Base-by-base conservation (phyloP, 2,797 vertebrate genomes). In the Orientallactaga sibirica region DNA sequence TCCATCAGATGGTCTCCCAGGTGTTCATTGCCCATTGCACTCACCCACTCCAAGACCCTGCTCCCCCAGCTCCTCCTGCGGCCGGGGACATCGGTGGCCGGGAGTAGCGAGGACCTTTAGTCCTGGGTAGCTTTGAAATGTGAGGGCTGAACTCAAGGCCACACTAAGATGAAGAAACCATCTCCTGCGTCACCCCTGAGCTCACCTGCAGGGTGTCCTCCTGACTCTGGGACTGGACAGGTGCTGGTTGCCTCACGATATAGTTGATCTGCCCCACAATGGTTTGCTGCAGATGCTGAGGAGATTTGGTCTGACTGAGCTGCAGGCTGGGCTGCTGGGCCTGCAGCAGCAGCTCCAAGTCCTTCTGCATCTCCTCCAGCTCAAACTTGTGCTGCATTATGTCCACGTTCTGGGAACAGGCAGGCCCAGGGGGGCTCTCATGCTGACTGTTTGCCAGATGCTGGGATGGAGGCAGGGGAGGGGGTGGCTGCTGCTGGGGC, bases 321-420 rank as follows among this genome's bases (percentile, higher is more conserved):
- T 99, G 99, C 79, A 97, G 96, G 84, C 98, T 98, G n/a, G 98
- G 96, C 67, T 98, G 98, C 64, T 98, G 98, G 64, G 98, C 98
- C 96, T 98, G 98, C 33, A 98, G 97, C 41, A 99, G 98, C 18
- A 98, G 98, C 70, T 98, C 98, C 88, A 98, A 94, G 70, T 98
- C 98, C 95, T 98, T 98, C 81, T 98, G 98, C 98, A 98, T 98
- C 94, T 98, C 98, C 83, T 98, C 98, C 96, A 98, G 96, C 92
- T 98, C 98, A 79, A 98, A 96, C 74, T 98, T 98, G 92, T 98
- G 98, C 93, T 98, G 98, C 97, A 98, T 98, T 92, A 98, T 96
- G 92, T 98, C 98, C 96, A 98, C 80, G 5, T 98, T 98, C 95
- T 98, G 98, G 66, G 98, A 98, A 81, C 98, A 96, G 94, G 97